These are phyloP conservation scores for Rhimphoctona megacephalus DNA, from an alignment of 2,888 invertebrate genomes.

Conservation along the genomic window DNA sequence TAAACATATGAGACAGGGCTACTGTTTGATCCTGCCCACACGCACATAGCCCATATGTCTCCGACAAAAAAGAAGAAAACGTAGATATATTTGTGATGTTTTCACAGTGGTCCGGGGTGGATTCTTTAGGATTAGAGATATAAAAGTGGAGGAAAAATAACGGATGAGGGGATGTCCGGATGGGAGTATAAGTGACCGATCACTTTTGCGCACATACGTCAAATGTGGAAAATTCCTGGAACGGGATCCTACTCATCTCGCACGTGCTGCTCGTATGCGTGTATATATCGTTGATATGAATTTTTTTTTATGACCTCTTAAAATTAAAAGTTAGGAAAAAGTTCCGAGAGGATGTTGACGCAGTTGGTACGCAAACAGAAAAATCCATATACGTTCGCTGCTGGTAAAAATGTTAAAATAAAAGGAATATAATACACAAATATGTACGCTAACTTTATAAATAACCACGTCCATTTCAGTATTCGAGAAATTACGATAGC, in stretches of 20 bases:
- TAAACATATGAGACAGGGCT: too few species aligned
- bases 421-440: slow-evolving; percentile 3
- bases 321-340: background rate
- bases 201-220: slow-evolving; percentile 11
- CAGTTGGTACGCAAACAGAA: background rate
- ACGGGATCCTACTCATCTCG: background rate
- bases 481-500: slow-evolving; percentile 1
- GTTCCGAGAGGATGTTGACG: background rate
- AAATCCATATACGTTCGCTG: background rate
- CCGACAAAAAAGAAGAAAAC: too few species aligned
- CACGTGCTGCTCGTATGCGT: background rate
- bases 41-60: too few species aligned
- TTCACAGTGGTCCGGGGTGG: background rate
- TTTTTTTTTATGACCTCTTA: background rate
- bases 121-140: background rate
- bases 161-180: background rate
- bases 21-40: too few species aligned
- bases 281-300: background rate
- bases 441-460: slow-evolving; percentile 8
- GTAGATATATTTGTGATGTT: too few species aligned
- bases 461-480: slow-evolving; percentile 13
- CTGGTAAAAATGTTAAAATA: background rate
- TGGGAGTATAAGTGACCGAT: slow-evolving; percentile 18
- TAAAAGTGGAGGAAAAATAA: background rate
- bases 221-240: slow-evolving; percentile 3